Evolutionary conservation across 2,113 vertebrate species (phyloP).

Genomic region (Ciconia maguari): DNA sequence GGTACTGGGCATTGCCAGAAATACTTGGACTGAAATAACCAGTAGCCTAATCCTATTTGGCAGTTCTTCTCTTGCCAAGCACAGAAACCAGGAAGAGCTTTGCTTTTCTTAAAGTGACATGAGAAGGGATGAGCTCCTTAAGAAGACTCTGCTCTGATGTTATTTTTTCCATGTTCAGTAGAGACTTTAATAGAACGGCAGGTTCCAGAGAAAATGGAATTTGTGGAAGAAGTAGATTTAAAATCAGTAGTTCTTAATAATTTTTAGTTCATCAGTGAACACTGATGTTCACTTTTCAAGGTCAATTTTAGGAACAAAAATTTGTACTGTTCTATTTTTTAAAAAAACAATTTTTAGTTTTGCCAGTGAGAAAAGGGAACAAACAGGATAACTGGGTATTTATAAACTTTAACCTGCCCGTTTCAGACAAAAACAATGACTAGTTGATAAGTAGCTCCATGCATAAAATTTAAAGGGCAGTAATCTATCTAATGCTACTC

Average conservation of each 20-base stretch:
- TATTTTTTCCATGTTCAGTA: background rate
- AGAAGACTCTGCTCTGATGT: background rate
- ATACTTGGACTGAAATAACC: background rate
- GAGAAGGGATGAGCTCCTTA: background rate
- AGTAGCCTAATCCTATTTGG: background rate
- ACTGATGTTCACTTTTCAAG: background rate
- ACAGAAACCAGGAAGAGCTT: background rate
- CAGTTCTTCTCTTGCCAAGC: background rate
- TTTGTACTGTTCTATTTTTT: background rate
- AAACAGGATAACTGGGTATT: background rate
- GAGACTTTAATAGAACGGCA: background rate
- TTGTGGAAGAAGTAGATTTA: background rate
- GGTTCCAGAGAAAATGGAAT: background rate
- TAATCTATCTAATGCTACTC: background rate
- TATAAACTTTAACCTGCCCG: background rate
- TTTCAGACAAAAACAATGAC: background rate
- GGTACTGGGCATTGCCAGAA: background rate
- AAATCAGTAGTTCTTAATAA: background rate
- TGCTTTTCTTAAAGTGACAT: background rate
- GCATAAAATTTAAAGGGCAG: background rate
- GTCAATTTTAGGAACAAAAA: background rate
- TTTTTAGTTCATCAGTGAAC: background rate
- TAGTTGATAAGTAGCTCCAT: background rate
- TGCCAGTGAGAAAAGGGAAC: background rate
- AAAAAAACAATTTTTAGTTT: background rate